A percentile compares a stretch with the other conserved stretches of the same genome.
phyloP scores from a whole-genome alignment of 1,140 invertebrate genomes.

The Ceratitis capitata region DNA sequence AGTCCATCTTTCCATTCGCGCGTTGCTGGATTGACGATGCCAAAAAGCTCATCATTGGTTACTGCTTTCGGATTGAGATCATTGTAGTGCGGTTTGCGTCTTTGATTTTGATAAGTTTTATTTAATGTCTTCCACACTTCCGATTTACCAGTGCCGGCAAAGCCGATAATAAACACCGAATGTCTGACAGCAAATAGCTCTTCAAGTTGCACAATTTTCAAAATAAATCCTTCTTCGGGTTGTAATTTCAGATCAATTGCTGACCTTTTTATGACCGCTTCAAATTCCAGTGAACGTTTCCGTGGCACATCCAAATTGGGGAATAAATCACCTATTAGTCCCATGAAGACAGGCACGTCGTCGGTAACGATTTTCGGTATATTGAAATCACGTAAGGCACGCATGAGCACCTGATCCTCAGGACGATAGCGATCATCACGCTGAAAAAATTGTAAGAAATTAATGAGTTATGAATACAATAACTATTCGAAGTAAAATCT shows the following conservation, averaged over 20 bases:
- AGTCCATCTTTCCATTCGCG: slow-evolving; percentile 97
- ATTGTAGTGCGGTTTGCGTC: slow-evolving; percentile 83
- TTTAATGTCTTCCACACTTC: slow-evolving; percentile 92
- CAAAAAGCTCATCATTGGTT: slow-evolving; percentile 94
- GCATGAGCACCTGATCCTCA: slow-evolving; percentile 83
- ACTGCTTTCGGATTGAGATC: slow-evolving; percentile 96
- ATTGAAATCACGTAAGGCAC: slow-evolving; percentile 91
- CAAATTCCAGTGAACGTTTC: slow-evolving; percentile 84
- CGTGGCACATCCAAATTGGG: slow-evolving; percentile 89
- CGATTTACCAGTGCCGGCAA: slow-evolving; percentile 93
- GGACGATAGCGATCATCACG: slow-evolving; percentile 75
- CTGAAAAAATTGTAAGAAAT: too few relatives aligned
- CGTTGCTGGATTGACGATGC: slow-evolving; percentile 92
- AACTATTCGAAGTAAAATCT: too few relatives aligned
- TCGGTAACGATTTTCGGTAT: slow-evolving; percentile 93
- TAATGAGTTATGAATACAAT: too few relatives aligned
- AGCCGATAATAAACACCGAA: slow-evolving; percentile 93
- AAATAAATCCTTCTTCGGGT: slow-evolving; percentile 85
- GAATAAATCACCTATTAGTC: slow-evolving; percentile 89
- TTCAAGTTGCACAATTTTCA: slow-evolving; percentile 84
- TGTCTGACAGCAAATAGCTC: slow-evolving; percentile 93
- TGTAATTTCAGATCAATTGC: slow-evolving; percentile 86
- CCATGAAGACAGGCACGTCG: slow-evolving; percentile 90
- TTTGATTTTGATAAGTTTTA: slow-evolving; percentile 80
- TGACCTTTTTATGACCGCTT: slow-evolving; percentile 79